Evolutionary conservation across 2,797 vertebrate species (phyloP).

Genomic region (Scomberomorus guttatus): DNA sequence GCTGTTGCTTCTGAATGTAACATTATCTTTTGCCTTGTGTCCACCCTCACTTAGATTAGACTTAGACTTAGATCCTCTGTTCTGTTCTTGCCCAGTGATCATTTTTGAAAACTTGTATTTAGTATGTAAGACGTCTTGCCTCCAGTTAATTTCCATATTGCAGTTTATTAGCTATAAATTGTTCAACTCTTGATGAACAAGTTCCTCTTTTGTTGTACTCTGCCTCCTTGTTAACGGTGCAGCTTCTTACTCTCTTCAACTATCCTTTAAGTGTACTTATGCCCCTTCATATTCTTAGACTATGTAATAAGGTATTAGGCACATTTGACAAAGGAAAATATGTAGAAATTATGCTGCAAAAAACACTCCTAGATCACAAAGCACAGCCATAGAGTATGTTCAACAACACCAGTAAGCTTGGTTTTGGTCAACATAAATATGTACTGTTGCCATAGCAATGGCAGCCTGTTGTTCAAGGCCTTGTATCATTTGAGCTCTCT

Average conservation of each 20-base stretch:
- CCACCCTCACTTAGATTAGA: not conserved
- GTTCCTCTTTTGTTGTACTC: conserved; percentile 32
- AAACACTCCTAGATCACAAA: conserved; percentile 38
- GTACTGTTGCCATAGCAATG: conserved; percentile 24
- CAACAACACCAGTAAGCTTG: conserved; percentile 16
- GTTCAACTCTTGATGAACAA: not conserved
- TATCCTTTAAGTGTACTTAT: conserved; percentile 81
- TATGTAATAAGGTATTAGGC: conserved; percentile 50
- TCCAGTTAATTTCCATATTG: not conserved
- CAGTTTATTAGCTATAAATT: conserved; percentile 13
- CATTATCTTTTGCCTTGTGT: conserved; percentile 13
- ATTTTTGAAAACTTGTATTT: not conserved
- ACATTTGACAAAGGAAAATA: conserved; percentile 29
- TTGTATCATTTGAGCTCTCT: conserved; percentile 37
- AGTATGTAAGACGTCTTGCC: not conserved
- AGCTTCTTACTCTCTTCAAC: conserved; percentile 33
- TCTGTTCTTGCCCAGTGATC: not conserved
- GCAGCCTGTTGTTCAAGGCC: conserved; percentile 35
- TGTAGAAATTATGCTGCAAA: conserved; percentile 17
- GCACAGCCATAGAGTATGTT: conserved; percentile 18
- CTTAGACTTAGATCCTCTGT: conserved; percentile 1
- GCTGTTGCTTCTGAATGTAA: conserved; percentile 42
- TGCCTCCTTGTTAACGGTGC: conserved; percentile 28
- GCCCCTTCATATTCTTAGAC: conserved; percentile 26
- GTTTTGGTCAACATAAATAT: conserved; percentile 15